Evolutionary conservation across 2,888 invertebrate species (phyloP), one percentile per base, ranked within the genome.

Genomic region (Stictocephala bisonia): DNA sequence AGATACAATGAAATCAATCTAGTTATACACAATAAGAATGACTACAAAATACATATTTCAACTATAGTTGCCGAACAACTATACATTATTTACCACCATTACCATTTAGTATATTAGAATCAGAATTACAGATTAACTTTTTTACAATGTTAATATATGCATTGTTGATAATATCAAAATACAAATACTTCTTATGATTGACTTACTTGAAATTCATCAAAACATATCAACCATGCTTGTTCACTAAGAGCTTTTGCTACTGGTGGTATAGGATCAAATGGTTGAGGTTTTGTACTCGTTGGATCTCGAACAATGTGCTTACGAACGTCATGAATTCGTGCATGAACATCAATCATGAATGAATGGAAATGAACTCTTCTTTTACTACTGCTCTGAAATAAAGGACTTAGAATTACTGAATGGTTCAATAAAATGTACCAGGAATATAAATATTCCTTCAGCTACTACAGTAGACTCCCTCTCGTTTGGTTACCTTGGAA

Each of bases 291-390:
- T 13, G 87, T 86, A 26, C 85, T 85, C 73, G 84, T 85, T 68
- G 83, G 82, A 75, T 87, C 86, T 29, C 86, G 84, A 6, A 83
- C 82, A n/a, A 87, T 84, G 22, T 84, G 84, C 79, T 89, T 87
- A 84, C 98, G 99, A 1, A 94, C 88, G 77, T 91, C 90, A 82
- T 97, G 97, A 81, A 97, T 95, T 81, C 91, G 90, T 74, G 89
- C 88, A 85, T 99, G 99, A 9, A 99, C 95, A 83, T 96, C 94
- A 51, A 95, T 88, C 99, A 99, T 99, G 83, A 99, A 99, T 44
- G 94, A 92, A 83, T 99, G 94, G 83, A 99, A 99, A 84, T 99
- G 99, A 1, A 99, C 94, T 51, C 80, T 58, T 71, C 78, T 75
- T 75, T 81, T 81, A 60, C 77, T 76, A 53, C 89, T 85, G 64